Evolutionary conservation across 2,888 invertebrate species (phyloP).

Genomic region (Tiliacea aurago): DNA sequence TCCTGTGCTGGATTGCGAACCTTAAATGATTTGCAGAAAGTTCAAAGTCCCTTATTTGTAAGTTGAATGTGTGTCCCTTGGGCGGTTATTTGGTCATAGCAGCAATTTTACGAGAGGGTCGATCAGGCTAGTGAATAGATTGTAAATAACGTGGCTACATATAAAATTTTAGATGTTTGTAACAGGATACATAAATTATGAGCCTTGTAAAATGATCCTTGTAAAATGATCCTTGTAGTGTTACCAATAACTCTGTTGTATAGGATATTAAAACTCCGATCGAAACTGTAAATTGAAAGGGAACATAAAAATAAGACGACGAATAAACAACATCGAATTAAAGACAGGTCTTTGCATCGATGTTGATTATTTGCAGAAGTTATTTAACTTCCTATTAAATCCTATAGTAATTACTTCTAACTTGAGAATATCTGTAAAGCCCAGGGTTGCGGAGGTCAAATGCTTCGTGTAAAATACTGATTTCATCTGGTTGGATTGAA

Average conservation of each 20-base stretch:
- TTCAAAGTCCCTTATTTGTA: slow-evolving; percentile 37
- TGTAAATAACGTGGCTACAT: slow-evolving; percentile 70
- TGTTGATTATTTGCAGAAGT: slow-evolving; percentile 10
- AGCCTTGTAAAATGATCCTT: slow-evolving; percentile 38
- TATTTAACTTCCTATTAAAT: slow-evolving; percentile 17
- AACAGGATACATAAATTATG: slow-evolving; percentile 54
- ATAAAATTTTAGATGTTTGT: slow-evolving; percentile 68
- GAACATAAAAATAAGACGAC: slow-evolving; percentile 7
- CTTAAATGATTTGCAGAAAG: slow-evolving; percentile 62
- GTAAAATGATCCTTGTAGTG: slow-evolving; percentile 34
- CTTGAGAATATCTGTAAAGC: slow-evolving; percentile 12
- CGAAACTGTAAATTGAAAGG: slow-evolving; percentile 40
- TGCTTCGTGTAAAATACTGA: slow-evolving; percentile 33
- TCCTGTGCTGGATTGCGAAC: slow-evolving; percentile 58
- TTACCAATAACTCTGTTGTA: slow-evolving; percentile 39
- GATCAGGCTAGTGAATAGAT: slow-evolving; percentile 74
- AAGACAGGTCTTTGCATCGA: background rate
- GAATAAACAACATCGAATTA: background rate
- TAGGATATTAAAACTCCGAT: slow-evolving; percentile 27
- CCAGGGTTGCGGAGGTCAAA: slow-evolving; percentile 3
- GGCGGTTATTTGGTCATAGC: slow-evolving; percentile 74
- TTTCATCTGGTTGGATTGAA: slow-evolving; percentile 9
- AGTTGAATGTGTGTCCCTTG: slow-evolving; percentile 67
- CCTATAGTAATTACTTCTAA: slow-evolving; percentile 18
- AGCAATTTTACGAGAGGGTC: slow-evolving; percentile 80